Percentiles rank a stretch among this genome's conserved stretches.
phyloP scores from a whole-genome alignment of 2,113 vertebrate genomes.

The Cyrtonyx montezumae region DNA sequence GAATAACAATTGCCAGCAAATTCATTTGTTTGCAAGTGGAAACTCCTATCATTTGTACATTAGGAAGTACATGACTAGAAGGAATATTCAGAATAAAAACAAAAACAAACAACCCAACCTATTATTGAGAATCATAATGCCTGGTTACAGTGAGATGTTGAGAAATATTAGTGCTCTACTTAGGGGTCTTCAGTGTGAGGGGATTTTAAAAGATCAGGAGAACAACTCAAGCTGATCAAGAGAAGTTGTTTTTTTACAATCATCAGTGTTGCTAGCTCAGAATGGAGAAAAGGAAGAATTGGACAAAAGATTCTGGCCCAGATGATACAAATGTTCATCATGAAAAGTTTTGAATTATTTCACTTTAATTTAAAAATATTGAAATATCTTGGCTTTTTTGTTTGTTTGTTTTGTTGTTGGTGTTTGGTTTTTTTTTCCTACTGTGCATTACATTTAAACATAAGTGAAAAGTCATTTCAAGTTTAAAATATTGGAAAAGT shows the following conservation, averaged over 20 bases:
- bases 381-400: not conserved
- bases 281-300: not conserved
- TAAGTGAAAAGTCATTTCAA: not conserved
- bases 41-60: not conserved
- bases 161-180: not conserved
- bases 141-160: not conserved
- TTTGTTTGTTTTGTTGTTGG: not conserved
- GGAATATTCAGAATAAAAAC: not conserved
- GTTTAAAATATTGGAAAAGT: not conserved
- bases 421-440: not conserved
- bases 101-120: not conserved
- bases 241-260: not conserved
- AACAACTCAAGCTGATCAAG: not conserved
- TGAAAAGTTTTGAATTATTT: not conserved
- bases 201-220: not conserved
- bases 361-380: not conserved
- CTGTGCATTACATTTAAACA: not conserved
- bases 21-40: not conserved
- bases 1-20: not conserved
- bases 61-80: accelerated
- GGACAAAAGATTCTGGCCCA: not conserved
- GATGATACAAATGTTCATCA: not conserved
- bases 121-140: not conserved
- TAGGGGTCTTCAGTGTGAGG: not conserved
- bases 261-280: not conserved